phyloP scores from a whole-genome alignment of 2,797 vertebrate genomes.

The Megalops cyprinoides region DNA sequence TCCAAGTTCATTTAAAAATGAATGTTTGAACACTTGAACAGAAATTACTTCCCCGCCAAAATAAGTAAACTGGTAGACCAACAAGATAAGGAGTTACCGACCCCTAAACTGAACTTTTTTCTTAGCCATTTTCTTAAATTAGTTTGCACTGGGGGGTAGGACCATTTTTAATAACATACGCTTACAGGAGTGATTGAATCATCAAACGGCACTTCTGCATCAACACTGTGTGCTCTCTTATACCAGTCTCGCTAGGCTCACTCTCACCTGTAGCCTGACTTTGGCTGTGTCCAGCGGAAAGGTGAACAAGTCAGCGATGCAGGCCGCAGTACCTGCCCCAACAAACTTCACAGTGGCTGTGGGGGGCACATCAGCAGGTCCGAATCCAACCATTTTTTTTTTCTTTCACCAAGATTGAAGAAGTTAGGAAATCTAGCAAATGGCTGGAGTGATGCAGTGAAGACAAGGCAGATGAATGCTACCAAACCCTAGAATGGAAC shows the following conservation, averaged over 20 bases:
- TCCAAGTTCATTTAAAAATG: background rate
- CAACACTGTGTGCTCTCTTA: background rate
- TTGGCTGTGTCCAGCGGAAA: constrained; percentile 89
- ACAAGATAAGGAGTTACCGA: background rate
- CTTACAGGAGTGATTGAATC: background rate
- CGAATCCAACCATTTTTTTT: constrained; percentile 85
- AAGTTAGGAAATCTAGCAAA: constrained; percentile 31
- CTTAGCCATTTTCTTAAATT: background rate
- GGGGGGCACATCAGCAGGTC: constrained; percentile 80
- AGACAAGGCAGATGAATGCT: constrained; percentile 68
- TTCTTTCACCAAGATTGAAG: constrained; percentile 29
- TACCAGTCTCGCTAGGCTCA: too few relatives aligned
- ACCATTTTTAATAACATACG: background rate
- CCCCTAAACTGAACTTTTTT: background rate
- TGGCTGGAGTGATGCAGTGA: constrained; percentile 43
- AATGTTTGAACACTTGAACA: background rate
- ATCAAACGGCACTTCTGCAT: too few relatives aligned
- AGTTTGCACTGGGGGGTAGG: background rate
- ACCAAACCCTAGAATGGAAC: constrained; percentile 59
- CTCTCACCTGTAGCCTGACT: constrained; percentile 85
- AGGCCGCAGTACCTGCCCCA: constrained; percentile 84
- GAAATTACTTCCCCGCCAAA: background rate
- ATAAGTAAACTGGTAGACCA: background rate
- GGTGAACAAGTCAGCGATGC: constrained; percentile 86
- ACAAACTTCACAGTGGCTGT: constrained; percentile 84